Evolutionary conservation across 2,797 vertebrate genomes (phyloP).

Genomic region (Lepidocolaptes lacrymiger): DNA sequence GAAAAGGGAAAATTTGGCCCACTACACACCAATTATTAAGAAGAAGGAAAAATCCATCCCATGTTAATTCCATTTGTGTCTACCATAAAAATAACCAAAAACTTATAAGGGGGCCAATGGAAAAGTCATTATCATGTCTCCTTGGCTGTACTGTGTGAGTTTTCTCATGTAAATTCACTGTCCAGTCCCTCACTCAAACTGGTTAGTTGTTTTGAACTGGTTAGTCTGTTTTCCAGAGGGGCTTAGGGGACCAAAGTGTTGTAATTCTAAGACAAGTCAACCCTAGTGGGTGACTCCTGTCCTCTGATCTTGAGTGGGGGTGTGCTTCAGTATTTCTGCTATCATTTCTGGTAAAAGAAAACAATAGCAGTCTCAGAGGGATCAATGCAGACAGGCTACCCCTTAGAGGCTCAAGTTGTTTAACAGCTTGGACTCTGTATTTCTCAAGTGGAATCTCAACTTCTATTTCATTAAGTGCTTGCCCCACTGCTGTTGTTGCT

Average conservation of each 20-base stretch:
- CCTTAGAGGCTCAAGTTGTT: neutral
- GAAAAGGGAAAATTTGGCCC: neutral
- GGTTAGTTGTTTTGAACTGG: too few relatives aligned
- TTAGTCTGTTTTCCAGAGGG: too few relatives aligned
- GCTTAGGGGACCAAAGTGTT: neutral
- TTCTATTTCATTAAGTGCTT: neutral
- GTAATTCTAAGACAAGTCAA: neutral
- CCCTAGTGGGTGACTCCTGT: neutral
- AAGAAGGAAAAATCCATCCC: neutral
- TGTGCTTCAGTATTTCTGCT: neutral
- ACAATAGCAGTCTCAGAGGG: neutral
- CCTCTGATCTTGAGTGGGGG: neutral
- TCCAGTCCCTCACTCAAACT: neutral
- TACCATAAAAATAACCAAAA: neutral
- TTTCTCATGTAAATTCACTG: neutral
- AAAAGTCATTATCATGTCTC: neutral
- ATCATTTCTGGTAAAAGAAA: neutral
- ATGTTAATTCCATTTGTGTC: rapidly evolving
- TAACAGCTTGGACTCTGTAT: neutral
- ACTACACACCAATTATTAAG: neutral
- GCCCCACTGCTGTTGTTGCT: neutral
- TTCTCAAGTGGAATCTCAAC: neutral
- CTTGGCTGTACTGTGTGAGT: neutral
- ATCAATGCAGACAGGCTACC: neutral
- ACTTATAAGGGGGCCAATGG: rapidly evolving